Conservation (phyloP, 1,140 invertebrate species). For the Aphidius ervi region DNA sequence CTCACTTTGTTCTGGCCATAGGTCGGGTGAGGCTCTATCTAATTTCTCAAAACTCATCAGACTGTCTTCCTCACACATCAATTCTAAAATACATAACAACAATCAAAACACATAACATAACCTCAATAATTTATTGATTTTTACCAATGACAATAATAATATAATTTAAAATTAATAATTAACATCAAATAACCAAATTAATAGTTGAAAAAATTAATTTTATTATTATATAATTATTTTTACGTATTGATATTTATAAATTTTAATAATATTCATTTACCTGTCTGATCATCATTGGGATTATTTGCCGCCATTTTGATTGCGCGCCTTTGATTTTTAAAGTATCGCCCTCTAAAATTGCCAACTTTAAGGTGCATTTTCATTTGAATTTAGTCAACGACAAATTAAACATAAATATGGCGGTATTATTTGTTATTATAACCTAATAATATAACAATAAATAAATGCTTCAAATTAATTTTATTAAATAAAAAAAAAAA, state of each 20-base stretch:
- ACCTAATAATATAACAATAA: too few relatives aligned
- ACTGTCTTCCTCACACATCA: conserved; percentile 62
- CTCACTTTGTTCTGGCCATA: conserved; percentile 93
- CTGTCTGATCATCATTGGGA: conserved; percentile 30
- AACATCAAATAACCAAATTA: background rate
- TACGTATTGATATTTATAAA: background rate
- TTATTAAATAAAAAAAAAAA: too few relatives aligned
- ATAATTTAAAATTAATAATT: background rate
- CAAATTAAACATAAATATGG: too few relatives aligned
- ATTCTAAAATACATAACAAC: conserved; percentile 31
- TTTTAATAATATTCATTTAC: conserved; percentile 21
- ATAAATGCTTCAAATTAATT: too few relatives aligned
- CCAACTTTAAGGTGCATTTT: too few relatives aligned
- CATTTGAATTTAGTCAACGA: too few relatives aligned
- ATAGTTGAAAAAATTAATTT: background rate
- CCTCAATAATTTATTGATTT: background rate
- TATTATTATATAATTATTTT: background rate
- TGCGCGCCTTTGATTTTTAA: conserved; percentile 7
- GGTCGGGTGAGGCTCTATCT: conserved; percentile 83
- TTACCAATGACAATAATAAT: background rate
- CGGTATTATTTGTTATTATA: too few relatives aligned
- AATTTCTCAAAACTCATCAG: conserved; percentile 82
- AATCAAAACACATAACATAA: conserved; percentile 1
- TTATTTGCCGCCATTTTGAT: conserved; percentile 36
- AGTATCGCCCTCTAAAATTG: background rate